phyloP scores from a whole-genome alignment of 2,797 vertebrate species.

The Morelia viridis region DNA sequence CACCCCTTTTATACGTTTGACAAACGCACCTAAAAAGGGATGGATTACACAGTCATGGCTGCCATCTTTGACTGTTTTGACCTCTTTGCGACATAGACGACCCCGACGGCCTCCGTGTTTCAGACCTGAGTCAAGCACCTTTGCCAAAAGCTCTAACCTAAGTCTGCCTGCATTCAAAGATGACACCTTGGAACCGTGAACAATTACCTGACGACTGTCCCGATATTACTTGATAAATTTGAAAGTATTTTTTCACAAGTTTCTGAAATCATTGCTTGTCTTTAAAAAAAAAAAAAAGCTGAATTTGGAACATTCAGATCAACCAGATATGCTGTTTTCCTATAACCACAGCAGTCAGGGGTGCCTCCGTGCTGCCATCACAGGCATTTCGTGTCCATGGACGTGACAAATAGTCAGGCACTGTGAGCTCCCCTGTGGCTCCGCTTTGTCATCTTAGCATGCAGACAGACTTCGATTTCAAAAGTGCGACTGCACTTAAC shows the following conservation, averaged over 20 bases:
- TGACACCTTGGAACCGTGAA: background rate
- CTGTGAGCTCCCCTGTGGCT: background rate
- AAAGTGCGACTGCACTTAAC: background rate
- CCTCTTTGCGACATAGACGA: background rate
- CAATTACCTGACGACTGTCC: background rate
- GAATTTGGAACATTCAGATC: background rate
- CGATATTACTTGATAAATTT: background rate
- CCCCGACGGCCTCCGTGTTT: background rate
- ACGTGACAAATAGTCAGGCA: background rate
- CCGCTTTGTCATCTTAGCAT: background rate
- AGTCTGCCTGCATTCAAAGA: background rate
- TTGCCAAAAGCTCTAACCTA: background rate
- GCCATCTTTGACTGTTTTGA: background rate
- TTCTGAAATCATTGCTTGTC: background rate
- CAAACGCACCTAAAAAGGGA: too few relatives aligned
- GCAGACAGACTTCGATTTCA: background rate
- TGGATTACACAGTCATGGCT: too few relatives aligned
- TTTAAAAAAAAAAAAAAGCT: background rate
- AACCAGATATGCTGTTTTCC: background rate
- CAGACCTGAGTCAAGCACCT: background rate
- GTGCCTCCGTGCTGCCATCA: background rate
- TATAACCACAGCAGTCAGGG: background rate
- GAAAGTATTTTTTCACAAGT: background rate
- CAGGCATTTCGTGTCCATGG: background rate
- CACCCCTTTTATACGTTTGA: too few relatives aligned